Percentiles rank a stretch among this genome's conserved stretches.
These are phyloP conservation scores for Cantharis lateralis DNA, from an alignment of 2,888 invertebrate genomes.

Conservation along the genomic window DNA sequence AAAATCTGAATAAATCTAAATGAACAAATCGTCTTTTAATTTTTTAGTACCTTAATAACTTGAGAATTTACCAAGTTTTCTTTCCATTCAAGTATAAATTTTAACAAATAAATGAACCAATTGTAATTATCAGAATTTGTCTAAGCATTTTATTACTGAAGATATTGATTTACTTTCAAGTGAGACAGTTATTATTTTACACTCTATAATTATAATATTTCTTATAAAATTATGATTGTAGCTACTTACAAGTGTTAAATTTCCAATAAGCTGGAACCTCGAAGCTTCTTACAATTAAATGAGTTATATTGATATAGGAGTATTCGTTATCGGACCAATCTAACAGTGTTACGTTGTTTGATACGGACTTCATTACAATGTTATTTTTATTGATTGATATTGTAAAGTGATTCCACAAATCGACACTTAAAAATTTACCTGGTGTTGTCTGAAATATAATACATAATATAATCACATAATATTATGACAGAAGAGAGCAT, in stretches of 20 bases:
- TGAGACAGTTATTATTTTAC: too few species aligned
- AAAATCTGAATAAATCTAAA: too few species aligned
- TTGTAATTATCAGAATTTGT: too few species aligned
- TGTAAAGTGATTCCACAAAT: constrained; percentile 2
- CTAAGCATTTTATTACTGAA: too few species aligned
- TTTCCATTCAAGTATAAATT: too few species aligned
- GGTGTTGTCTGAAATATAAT: background rate
- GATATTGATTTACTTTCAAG: too few species aligned
- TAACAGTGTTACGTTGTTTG: background rate
- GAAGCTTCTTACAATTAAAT: background rate
- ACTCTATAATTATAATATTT: too few species aligned
- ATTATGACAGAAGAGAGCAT: too few species aligned
- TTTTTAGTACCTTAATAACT: too few species aligned
- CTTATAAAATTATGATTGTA: background rate
- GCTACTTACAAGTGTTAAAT: constrained; percentile 36
- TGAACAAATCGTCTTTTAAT: too few species aligned
- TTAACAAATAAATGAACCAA: too few species aligned
- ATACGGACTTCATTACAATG: background rate
- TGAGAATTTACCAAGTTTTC: too few species aligned
- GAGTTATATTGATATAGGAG: background rate
- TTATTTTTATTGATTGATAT: background rate
- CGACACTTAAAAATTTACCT: background rate
- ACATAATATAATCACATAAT: background rate
- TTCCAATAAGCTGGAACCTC: constrained; percentile 33
- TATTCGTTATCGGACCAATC: background rate